These are phyloP conservation scores for Onychomys leucogaster DNA, from an alignment of 2,797 vertebrate species.

Conservation along the genomic window DNA sequence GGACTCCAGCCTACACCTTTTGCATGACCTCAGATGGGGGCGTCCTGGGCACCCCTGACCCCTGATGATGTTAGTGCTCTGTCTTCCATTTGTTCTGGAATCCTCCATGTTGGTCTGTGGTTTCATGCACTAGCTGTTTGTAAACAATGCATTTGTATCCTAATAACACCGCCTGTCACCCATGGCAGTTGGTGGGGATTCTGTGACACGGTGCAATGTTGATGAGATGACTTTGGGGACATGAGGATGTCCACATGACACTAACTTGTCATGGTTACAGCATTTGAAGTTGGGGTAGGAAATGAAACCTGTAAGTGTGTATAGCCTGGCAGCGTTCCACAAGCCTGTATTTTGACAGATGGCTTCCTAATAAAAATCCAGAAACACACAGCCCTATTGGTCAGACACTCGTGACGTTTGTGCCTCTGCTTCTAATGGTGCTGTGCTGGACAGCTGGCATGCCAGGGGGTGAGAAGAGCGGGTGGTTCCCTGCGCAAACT, in stretches of 20 bases:
- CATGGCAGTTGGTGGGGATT: background rate
- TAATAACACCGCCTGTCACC: background rate
- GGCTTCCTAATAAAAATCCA: conserved; percentile 84
- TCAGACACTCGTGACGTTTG: conserved; percentile 77
- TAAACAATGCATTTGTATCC: background rate
- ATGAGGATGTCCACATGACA: conserved; percentile 72
- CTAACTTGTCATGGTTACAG: conserved; percentile 76
- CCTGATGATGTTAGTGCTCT: background rate
- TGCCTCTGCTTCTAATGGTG: conserved; percentile 88
- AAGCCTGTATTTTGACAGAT: conserved; percentile 77
- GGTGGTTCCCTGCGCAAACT: conserved; percentile 79
- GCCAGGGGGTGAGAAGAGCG: conserved; percentile 31
- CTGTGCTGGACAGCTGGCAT: conserved; percentile 82
- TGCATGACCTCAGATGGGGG: background rate
- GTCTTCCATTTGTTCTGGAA: conserved; percentile 51
- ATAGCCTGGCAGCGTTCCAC: conserved; percentile 67
- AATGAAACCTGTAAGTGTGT: conserved; percentile 74
- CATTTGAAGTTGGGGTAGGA: conserved; percentile 66
- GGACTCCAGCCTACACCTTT: background rate
- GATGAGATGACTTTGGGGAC: conserved; percentile 66
- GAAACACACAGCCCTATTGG: conserved; percentile 84
- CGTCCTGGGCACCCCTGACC: background rate
- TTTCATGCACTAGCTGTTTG: conserved; percentile 25
- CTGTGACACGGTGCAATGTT: background rate
- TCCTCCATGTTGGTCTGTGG: background rate